These are phyloP conservation scores for Myripristis murdjan DNA, from an alignment of 2,797 vertebrate genomes.

Conservation along the genomic window DNA sequence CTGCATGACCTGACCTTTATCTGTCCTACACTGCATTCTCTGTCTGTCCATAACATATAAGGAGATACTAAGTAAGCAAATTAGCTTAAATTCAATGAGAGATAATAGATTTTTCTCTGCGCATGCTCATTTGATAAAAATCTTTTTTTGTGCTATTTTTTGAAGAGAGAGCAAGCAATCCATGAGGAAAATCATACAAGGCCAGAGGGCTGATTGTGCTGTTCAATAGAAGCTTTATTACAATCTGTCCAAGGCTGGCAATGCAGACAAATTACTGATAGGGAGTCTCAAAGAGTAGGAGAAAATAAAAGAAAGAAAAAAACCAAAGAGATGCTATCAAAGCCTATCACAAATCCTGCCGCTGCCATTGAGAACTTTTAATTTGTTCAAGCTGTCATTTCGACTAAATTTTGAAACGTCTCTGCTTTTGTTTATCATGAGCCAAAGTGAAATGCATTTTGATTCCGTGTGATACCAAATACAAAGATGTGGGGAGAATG, in stretches of 20 bases:
- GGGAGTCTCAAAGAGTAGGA: conserved; percentile 55
- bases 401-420: conserved; percentile 51
- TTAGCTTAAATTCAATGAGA: conserved; percentile 54
- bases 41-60: conserved; percentile 18
- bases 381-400: conserved; percentile 71
- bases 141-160: conserved; percentile 49
- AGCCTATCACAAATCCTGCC: conserved; percentile 57
- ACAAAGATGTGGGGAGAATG: conserved; percentile 49
- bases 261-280: conserved; percentile 78
- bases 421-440: conserved; percentile 69
- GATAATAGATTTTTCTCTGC: conserved; percentile 50
- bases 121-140: conserved; percentile 56
- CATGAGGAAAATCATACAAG: conserved; percentile 67
- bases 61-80: conserved; percentile 34
- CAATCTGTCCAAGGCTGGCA: conserved; percentile 71
- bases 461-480: conserved; percentile 54
- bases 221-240: conserved; percentile 78
- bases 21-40: conserved; percentile 11
- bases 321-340: conserved; percentile 67
- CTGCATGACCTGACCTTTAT: conserved; percentile 22
- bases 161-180: conserved; percentile 56
- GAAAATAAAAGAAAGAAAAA: conserved; percentile 60
- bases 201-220: conserved; percentile 75
- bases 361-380: conserved; percentile 75
- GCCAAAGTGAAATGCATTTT: conserved; percentile 61